Evolutionary conservation across 2,888 invertebrate species (phyloP), one percentile per base, ranked within the genome.

Genomic region (Hirudinaria manillensis): DNA sequence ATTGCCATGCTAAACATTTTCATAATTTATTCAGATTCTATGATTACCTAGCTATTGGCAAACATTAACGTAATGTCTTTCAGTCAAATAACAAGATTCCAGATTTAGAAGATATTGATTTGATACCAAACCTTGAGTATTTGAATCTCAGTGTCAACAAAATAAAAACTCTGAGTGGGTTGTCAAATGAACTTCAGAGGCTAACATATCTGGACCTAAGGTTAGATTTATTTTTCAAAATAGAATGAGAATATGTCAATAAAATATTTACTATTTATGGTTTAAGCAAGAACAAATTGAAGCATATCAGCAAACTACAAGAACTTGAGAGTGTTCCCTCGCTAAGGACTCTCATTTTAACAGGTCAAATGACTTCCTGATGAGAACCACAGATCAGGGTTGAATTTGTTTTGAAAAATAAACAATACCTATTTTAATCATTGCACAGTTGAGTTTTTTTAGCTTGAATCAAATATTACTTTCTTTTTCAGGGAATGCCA

Each of bases 161-260:
- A 75, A 75, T 86, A 10, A 81, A 82, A 72, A 81, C 78, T 61
- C 79, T 85, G 4, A 83, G 85, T 75, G 85, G 85, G 4, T 84
- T 85, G 77, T 78, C 82, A 27, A 84, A 83, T 53, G 79, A 80
- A 4, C 81, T 82, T 73, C 81, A 80, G 75, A 79, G 80, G 72
- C 80, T 86, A 71, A 84, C 85, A 74, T 85, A 85, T 77, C 79
- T 86, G 34, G 86, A 86, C 77, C 77, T 86, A 65, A 83, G 85
- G 85, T 84, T 4, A 61, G 45, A 32, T 70, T 19, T 70, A 32
- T 16, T 70, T n/a, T n/a, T n/a, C n/a, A n/a, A n/a, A n/a, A n/a
- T n/a, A 45, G 10, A 45, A 45, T 4, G 4, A 45, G 45, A 10
- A 45, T 45, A 16, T 45, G 45, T 45, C 13, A 10, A 61, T 61